phyloP scores from a whole-genome alignment of 2,797 vertebrate genomes.

The Acropternis orthonyx region DNA sequence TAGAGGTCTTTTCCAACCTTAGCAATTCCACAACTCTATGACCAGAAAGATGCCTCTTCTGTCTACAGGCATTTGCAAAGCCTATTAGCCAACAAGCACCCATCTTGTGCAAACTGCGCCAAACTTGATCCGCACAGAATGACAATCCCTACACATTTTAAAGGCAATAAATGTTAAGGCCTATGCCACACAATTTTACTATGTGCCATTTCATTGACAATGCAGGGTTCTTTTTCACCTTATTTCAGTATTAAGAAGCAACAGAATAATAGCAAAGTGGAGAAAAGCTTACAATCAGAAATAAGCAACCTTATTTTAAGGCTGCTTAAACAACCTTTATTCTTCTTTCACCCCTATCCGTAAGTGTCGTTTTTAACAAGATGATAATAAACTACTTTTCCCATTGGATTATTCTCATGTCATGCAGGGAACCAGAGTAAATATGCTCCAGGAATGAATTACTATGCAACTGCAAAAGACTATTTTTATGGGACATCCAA shows the following conservation, averaged over 20 bases:
- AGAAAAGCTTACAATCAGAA: background rate
- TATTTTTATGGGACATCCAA: background rate
- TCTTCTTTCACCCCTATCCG: background rate
- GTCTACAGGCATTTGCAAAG: background rate
- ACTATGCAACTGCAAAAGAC: background rate
- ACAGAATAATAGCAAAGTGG: background rate
- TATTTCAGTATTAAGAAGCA: background rate
- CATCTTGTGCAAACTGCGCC: background rate
- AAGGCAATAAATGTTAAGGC: background rate
- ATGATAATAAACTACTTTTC: background rate
- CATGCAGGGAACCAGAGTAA: background rate
- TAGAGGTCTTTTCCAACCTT: background rate
- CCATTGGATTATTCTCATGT: background rate
- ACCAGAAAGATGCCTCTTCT: background rate
- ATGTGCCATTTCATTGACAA: background rate
- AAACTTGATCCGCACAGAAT: background rate
- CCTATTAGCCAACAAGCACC: background rate
- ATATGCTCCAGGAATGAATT: background rate
- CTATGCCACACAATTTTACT: background rate
- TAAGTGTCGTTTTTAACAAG: background rate
- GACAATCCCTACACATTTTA: background rate
- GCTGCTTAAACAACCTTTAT: background rate
- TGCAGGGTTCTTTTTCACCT: background rate
- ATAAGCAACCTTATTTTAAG: background rate
- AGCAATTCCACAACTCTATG: background rate